These are phyloP conservation scores for Ericerus pela DNA, from an alignment of 1,140 invertebrate species.

Conservation along the genomic window DNA sequence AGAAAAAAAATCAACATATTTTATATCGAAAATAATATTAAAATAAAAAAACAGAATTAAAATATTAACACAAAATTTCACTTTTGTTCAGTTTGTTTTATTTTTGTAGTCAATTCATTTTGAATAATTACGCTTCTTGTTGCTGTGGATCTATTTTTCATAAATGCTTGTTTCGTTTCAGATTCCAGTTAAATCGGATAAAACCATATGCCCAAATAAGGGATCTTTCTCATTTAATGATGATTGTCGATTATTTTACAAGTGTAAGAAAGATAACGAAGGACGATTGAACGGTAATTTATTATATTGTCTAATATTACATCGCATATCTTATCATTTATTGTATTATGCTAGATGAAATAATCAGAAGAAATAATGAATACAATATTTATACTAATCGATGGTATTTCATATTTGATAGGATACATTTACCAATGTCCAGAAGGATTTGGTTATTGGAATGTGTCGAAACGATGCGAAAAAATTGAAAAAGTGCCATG, in stretches of 20 bases:
- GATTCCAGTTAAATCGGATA: conserved; percentile 39
- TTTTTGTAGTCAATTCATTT: no score
- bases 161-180: no score
- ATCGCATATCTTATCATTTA: not conserved
- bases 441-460: conserved; percentile 55
- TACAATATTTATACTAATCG: not conserved
- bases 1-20: no score
- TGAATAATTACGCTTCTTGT: no score
- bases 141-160: no score
- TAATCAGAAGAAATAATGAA: not conserved
- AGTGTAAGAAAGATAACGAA: conserved; percentile 41
- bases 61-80: no score
- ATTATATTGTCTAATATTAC: not conserved
- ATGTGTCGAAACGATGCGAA: conserved; percentile 59
- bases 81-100: no score
- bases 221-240: conserved; percentile 49
- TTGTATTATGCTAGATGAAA: not conserved
- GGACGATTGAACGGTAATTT: conserved; percentile 38
- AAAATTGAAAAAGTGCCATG: conserved; percentile 36
- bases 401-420: conserved; percentile 18
- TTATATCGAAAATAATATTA: no score
- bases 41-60: no score
- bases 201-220: conserved; percentile 43
- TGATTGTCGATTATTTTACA: conserved; percentile 52
- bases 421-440: conserved; percentile 60